Base-by-base conservation (phyloP, 2,113 vertebrate genomes). In the Phylloscopus trochilus region DNA sequence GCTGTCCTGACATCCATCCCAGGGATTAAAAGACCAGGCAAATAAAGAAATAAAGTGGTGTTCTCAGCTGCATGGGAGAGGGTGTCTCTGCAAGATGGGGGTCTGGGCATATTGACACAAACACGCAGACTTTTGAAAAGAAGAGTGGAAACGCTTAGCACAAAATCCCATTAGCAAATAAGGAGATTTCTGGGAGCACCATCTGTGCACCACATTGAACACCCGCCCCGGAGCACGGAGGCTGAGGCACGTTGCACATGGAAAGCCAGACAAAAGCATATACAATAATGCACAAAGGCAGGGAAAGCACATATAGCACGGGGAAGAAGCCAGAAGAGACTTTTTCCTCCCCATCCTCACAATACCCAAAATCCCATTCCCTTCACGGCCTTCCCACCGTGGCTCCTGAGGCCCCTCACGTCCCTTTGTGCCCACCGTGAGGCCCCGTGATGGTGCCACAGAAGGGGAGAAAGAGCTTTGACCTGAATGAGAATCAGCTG, bases 111-210 rank as follows among this genome's bases (percentile, higher is more conserved):
- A 47, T 90, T 95, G 83, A 96, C 95, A 93, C 72, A 95, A 86
- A 87, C 82, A 90, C 0, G 0, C 43, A 70, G 83, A 33, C 60
- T 78, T 69, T 23, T 90, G 60, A 92, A 92, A 94, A 83, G 85
- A 70, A 64, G 47, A 75, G 76, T 84, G 83, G 91, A 79, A 91
- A 91, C 0, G 15, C 90, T 96, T 68, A 87, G 93, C 83, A n/a
- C 83, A 74, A 96, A 96, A 96, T 97, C 93, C 92, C 93, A 73
- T 96, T 96, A 96, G 91, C 91, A 97, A 97, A 95, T 87, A 96
- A 95, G 7, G 8, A 86, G 89, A 96, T 96, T 94, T 91, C 89
- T 95, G 90, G 83, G 81, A 95, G 73, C 74, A 80, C 95, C 96
- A 96, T 95, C 96, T 97, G 96, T 92, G 91, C 89, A 59, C 62